phyloP scores from a whole-genome alignment of 1,140 invertebrate genomes.

The Drosophila tristis region DNA sequence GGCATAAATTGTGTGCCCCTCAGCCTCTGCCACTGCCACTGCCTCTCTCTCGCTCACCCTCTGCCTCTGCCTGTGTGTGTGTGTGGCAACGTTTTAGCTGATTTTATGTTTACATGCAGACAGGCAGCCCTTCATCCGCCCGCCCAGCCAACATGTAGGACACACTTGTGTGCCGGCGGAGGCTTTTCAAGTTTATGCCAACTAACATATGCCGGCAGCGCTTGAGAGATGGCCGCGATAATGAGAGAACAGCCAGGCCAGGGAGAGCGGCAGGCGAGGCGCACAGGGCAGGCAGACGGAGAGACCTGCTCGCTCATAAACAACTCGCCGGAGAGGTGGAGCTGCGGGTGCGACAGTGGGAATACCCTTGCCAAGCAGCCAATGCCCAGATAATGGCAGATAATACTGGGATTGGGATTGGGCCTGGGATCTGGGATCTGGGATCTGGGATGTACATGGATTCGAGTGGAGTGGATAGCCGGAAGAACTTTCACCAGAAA shows the following conservation, averaged over 20 bases:
- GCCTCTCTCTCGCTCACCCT: slow-evolving; percentile 14
- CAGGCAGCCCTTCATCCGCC: neutral
- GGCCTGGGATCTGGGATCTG: no score
- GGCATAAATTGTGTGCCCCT: slow-evolving; percentile 45
- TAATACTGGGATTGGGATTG: no score
- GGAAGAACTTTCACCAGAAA: no score
- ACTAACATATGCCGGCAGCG: slow-evolving; percentile 77
- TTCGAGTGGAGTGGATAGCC: no score
- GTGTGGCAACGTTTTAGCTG: slow-evolving; percentile 74
- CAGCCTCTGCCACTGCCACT: slow-evolving; percentile 6
- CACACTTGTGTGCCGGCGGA: slow-evolving; percentile 57
- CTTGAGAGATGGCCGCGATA: slow-evolving; percentile 75
- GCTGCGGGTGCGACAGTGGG: no score
- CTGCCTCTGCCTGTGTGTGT: slow-evolving; percentile 12
- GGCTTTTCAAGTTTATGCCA: slow-evolving; percentile 77
- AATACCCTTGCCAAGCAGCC: no score
- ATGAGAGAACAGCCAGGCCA: slow-evolving; percentile 55
- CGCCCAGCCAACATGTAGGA: slow-evolving; percentile 52
- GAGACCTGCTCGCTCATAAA: no score
- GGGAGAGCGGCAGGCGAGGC: neutral
- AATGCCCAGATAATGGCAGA: no score
- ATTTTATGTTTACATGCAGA: slow-evolving; percentile 70
- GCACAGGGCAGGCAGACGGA: neutral
- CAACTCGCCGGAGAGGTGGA: no score
- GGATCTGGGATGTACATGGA: no score